Percentiles rank a stretch among this genome's conserved stretches.
phyloP scores from a whole-genome alignment of 2,888 invertebrate species.

The Diachrysia chrysitis region DNA sequence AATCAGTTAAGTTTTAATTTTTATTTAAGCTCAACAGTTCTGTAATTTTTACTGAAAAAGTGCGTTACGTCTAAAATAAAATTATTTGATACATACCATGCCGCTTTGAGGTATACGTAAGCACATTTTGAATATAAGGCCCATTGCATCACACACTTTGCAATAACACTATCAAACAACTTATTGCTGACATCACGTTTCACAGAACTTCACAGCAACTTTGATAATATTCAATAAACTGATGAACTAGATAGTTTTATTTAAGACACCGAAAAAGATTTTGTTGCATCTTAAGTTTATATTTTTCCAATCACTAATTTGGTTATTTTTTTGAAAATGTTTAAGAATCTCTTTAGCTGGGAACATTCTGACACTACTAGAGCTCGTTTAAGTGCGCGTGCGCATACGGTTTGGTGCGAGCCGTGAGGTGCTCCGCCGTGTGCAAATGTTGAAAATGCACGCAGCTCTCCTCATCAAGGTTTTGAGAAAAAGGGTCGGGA shows the following conservation, averaged over 20 bases:
- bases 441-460: conserved; percentile 43
- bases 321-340: background rate
- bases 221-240: background rate
- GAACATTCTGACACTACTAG: conserved; percentile 24
- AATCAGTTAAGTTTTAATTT: too few relatives aligned
- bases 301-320: too few relatives aligned
- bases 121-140: background rate
- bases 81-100: background rate
- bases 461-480: conserved; percentile 12
- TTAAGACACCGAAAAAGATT: too few relatives aligned
- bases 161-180: background rate
- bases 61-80: background rate
- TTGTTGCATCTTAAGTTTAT: too few relatives aligned
- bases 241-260: too few relatives aligned
- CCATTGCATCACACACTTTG: background rate
- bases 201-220: background rate
- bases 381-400: conserved; percentile 33
- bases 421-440: conserved; percentile 33
- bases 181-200: too few relatives aligned
- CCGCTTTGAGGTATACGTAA: background rate
- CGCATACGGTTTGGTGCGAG: conserved; percentile 17
- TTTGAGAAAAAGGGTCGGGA: background rate
- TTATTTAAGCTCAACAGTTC: too few relatives aligned
- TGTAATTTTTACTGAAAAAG: too few relatives aligned
- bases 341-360: conserved; percentile 7